Conservation (phyloP, 2,113 vertebrate species). For the Oceanodroma tethys region DNA sequence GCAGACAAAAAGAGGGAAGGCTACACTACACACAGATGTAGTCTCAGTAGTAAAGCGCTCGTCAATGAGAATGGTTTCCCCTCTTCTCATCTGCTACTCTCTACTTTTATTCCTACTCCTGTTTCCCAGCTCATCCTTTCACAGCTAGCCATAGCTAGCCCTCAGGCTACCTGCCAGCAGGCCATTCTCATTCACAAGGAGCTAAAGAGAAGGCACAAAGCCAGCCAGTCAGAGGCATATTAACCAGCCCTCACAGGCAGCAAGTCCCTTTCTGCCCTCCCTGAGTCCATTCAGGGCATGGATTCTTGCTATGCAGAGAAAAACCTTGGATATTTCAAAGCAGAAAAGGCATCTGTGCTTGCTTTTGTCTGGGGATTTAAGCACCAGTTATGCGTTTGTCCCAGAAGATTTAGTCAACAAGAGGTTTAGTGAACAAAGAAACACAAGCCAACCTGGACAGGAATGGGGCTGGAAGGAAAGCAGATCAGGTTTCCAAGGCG, state of each 20-base stretch:
- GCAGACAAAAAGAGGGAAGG: background rate
- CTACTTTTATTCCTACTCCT: conserved; percentile 6
- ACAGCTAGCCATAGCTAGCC: conserved; percentile 56
- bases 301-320: conserved; percentile 27
- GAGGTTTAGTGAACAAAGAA: conserved; percentile 40
- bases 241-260: conserved; percentile 25
- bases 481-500: background rate
- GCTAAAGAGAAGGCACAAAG: conserved; percentile 66
- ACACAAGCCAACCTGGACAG: background rate
- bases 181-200: conserved; percentile 71
- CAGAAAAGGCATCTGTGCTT: conserved; percentile 23
- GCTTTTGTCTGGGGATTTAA: conserved; percentile 45
- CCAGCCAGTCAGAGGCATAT: conserved; percentile 43
- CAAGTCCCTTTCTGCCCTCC: background rate
- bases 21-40: background rate
- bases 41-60: conserved; percentile 6
- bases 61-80: background rate
- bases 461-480: background rate
- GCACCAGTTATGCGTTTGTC: background rate
- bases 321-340: conserved; percentile 30
- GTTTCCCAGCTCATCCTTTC: conserved; percentile 63
- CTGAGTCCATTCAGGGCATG: background rate
- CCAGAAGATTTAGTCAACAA: conserved; percentile 38
- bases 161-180: conserved; percentile 72
- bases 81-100: background rate